These are phyloP conservation scores for Callospermophilus lateralis DNA, from an alignment of 2,113 vertebrate genomes.

Conservation along the genomic window DNA sequence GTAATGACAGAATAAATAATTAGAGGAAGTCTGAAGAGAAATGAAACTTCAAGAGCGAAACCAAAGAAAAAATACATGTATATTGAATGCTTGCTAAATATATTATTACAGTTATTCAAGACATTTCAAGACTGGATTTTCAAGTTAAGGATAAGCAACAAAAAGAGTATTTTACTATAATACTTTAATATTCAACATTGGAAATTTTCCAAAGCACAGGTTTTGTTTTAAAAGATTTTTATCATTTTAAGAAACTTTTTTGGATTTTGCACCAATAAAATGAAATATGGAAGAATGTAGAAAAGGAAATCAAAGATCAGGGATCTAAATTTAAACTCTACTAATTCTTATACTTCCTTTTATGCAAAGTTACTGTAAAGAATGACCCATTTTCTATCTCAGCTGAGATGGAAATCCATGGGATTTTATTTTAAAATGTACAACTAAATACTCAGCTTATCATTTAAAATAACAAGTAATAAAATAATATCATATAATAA, in stretches of 20 bases:
- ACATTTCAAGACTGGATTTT: not conserved
- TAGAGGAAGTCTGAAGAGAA: constrained; percentile 76
- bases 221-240: not conserved
- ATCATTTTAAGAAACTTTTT: not conserved
- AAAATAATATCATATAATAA: not conserved
- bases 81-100: constrained; percentile 14
- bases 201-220: not conserved
- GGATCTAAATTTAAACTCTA: not conserved
- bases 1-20: not conserved
- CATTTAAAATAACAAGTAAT: not conserved
- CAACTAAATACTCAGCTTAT: not conserved
- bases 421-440: not conserved
- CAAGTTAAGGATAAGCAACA: not conserved
- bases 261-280: not conserved
- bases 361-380: not conserved
- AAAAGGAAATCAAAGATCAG: not conserved
- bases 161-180: not conserved
- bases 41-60: constrained; percentile 71
- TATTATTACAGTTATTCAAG: constrained; percentile 52
- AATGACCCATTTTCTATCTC: not conserved
- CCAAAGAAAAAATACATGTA: not conserved
- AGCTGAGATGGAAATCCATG: not conserved
- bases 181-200: not conserved
- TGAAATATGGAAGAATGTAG: not conserved
- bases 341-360: constrained; percentile 15